Base-by-base conservation (phyloP, 2,888 invertebrate species). In the Rotaria magnacalcarata region DNA sequence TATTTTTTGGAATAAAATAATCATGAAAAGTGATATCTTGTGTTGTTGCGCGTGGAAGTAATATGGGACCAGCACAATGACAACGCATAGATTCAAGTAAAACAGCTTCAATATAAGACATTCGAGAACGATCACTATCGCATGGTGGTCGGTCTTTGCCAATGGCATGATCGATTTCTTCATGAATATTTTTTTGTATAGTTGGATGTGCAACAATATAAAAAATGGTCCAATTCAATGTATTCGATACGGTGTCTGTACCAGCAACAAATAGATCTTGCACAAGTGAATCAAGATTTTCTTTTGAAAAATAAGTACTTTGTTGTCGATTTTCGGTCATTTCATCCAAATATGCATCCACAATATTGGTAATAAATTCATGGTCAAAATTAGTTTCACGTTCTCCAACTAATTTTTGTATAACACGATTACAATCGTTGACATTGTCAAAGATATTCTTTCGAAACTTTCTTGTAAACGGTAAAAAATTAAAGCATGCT, bases 261-360 rank as follows among this genome's bases (percentile, higher is more conserved):
- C 86, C 86, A 56, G 86, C 86, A 27, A 86, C 75, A 47, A 86
- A 86, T 27, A 86, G 41, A 34, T 86, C 86, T 86, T 86, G 86
- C 11, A 86, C 86, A 34, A 86, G 47, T n/a, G 86, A 85, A 85
- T 84, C 85, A 47, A 86, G 85, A 85, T 86, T 85, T 43, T 86
- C 86, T 41, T 75, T 85, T 24, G 85, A 85, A 24, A 80, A 80
- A n/a, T 43, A 47, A 24, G 43, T 21, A 47, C 43, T 80, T 47
- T 14, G 21, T 80, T 80, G 80, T 47, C n/a, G 24, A 43, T 80
- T 14, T 47, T n/a, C n/a, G n/a, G 47, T 80, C 67, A 67, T 67
- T 67, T 67, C 67, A 80, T 80, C 80, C 24, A 80, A 47, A n/a
- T 80, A 80, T n/a, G 80, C 43, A 80, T 80, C 80, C 21, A 80